phyloP scores from a whole-genome alignment of 1,140 invertebrate genomes.

The Calephelis nemesis region DNA sequence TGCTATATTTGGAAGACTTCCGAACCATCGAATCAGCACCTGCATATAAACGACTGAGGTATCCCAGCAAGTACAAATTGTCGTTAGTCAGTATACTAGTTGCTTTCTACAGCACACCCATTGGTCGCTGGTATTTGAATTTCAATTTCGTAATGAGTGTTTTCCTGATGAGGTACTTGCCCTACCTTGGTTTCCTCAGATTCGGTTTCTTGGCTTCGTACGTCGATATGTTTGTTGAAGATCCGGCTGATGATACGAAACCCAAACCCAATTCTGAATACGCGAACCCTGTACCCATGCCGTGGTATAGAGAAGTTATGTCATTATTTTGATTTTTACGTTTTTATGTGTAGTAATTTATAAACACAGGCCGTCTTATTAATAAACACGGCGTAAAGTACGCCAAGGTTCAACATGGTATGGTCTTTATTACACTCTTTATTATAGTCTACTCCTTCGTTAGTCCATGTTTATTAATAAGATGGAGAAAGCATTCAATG shows the following conservation, averaged over 20 bases:
- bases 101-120: slow-evolving; percentile 39
- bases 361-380: too few species aligned
- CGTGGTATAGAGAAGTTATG: slow-evolving; percentile 45
- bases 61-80: slow-evolving; percentile 45
- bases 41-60: slow-evolving; percentile 43
- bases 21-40: slow-evolving; percentile 43
- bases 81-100: slow-evolving; percentile 30
- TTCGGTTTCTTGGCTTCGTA: slow-evolving; percentile 57
- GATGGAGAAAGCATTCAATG: too few species aligned
- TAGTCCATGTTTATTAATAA: too few species aligned
- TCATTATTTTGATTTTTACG: slow-evolving; percentile 37
- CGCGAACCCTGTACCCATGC: slow-evolving; percentile 37
- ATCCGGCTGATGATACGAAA: slow-evolving; percentile 47
- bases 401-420: too few species aligned
- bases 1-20: slow-evolving; percentile 51
- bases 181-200: slow-evolving; percentile 62
- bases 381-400: too few species aligned
- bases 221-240: slow-evolving; percentile 63
- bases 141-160: slow-evolving; percentile 50
- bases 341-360: too few species aligned
- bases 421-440: too few species aligned
- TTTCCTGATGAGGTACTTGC: slow-evolving; percentile 65
- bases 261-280: slow-evolving; percentile 55
- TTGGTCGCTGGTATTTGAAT: slow-evolving; percentile 62
- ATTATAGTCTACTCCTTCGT: too few species aligned